A percentile compares a stretch with the other conserved stretches of the same genome.
phyloP scores from a whole-genome alignment of 2,797 vertebrate species.

The Manis javanica region DNA sequence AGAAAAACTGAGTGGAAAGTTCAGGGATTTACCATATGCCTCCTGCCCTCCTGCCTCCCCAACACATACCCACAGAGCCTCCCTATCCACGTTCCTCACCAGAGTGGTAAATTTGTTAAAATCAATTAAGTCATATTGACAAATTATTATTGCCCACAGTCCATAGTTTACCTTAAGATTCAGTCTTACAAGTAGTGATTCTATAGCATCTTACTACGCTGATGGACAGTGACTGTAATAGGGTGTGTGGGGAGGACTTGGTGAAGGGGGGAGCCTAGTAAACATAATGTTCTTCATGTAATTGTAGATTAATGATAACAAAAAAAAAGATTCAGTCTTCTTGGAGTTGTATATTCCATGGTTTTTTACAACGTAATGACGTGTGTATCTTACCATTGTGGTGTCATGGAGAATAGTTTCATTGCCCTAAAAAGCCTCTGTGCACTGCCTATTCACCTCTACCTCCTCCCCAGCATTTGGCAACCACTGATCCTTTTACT shows the following conservation, averaged over 20 bases:
- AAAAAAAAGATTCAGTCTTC: background rate
- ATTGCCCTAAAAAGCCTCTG: background rate
- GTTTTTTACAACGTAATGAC: background rate
- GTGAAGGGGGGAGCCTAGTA: too few relatives aligned
- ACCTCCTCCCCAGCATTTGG: too few relatives aligned
- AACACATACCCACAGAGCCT: background rate
- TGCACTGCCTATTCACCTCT: rapidly evolving
- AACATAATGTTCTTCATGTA: too few relatives aligned
- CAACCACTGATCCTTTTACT: background rate
- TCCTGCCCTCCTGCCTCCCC: too few relatives aligned
- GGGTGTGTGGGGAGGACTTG: too few relatives aligned
- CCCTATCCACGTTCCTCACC: background rate
- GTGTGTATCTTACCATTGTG: too few relatives aligned
- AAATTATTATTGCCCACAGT: background rate
- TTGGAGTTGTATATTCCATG: background rate
- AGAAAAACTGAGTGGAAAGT: background rate
- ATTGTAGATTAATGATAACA: too few relatives aligned
- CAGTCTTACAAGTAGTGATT: background rate
- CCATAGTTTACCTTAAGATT: background rate
- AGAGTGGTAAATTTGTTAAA: background rate
- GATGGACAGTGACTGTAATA: too few relatives aligned
- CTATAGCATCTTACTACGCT: too few relatives aligned
- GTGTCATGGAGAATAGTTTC: background rate
- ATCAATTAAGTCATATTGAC: background rate
- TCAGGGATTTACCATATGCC: background rate